Evolutionary conservation across 2,888 invertebrate genomes (phyloP).

Genomic region (Phymatocera aterrima): DNA sequence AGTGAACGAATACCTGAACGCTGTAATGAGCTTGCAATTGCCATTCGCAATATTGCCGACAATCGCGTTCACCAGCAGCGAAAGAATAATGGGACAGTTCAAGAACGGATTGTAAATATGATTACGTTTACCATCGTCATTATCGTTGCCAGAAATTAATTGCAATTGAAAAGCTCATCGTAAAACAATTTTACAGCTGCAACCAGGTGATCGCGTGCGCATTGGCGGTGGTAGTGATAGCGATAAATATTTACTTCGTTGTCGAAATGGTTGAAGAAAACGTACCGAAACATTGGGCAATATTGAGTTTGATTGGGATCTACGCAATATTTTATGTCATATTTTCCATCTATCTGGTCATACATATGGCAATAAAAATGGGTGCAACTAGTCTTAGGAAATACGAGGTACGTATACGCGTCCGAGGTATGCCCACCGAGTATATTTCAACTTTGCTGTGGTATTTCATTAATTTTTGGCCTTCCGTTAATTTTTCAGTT

Average conservation of each 20-base stretch:
- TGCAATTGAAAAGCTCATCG: too few species aligned
- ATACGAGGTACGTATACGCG: slow-evolving; percentile 74
- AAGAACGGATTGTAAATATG: slow-evolving; percentile 84
- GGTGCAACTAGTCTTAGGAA: slow-evolving; percentile 77
- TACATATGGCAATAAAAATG: slow-evolving; percentile 84
- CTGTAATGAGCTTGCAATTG: slow-evolving; percentile 90
- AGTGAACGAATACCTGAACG: slow-evolving; percentile 92
- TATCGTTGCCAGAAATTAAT: too few species aligned
- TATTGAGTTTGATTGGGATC: slow-evolving; percentile 75
- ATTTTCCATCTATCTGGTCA: slow-evolving; percentile 85
- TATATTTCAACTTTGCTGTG: too few species aligned
- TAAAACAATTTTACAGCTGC: slow-evolving; percentile 79
- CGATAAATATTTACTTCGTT: slow-evolving; percentile 89
- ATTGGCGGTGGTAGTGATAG: slow-evolving; percentile 84
- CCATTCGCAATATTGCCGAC: slow-evolving; percentile 93
- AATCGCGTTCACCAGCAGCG: slow-evolving; percentile 89
- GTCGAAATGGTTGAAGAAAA: slow-evolving; percentile 77
- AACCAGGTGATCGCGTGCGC: slow-evolving; percentile 83
- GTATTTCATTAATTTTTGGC: too few species aligned
- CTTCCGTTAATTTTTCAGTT: slow-evolving; percentile 74
- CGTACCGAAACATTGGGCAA: slow-evolving; percentile 73
- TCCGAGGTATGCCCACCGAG: too few species aligned
- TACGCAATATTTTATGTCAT: slow-evolving; percentile 82
- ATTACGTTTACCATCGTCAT: background rate
- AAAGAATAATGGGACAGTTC: slow-evolving; percentile 89